Percentiles rank a stretch among this genome's conserved stretches.
These are phyloP conservation scores for Formica selysi DNA, from an alignment of 1,140 invertebrate genomes.

Conservation along the genomic window DNA sequence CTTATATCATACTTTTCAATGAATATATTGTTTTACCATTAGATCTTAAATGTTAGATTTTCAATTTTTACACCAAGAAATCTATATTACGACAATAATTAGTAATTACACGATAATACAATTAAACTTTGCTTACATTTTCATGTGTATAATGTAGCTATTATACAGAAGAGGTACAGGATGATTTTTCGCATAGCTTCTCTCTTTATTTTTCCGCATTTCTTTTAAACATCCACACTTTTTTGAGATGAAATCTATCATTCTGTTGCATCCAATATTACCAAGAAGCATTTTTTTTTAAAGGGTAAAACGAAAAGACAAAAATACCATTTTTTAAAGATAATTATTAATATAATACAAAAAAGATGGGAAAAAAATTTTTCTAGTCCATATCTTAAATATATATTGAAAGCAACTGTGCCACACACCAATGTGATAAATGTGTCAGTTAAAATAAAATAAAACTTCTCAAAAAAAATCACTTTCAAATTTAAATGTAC, in stretches of 20 bases:
- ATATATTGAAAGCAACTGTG: constrained; percentile 40
- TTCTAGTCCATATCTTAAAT: constrained; percentile 20
- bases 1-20: constrained; percentile 73
- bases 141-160: constrained; percentile 81
- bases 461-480: constrained; percentile 6
- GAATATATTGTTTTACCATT: constrained; percentile 79
- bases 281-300: constrained; percentile 45
- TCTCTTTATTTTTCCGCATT: constrained; percentile 56
- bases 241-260: constrained; percentile 45
- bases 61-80: constrained; percentile 85
- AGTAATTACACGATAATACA: constrained; percentile 85
- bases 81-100: constrained; percentile 85
- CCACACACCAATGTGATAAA: neutral
- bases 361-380: constrained; percentile 11
- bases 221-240: constrained; percentile 43
- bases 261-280: constrained; percentile 47
- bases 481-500: constrained; percentile 22
- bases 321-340: constrained; percentile 28
- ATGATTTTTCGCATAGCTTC: constrained; percentile 72
- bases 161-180: constrained; percentile 83
- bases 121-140: constrained; percentile 83
- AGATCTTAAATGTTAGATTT: constrained; percentile 82
- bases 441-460: constrained; percentile 63
- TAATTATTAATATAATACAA: constrained; percentile 6
- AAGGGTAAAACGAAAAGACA: constrained; percentile 14